Evolutionary conservation across 1,140 invertebrate species (phyloP).

Genomic region (Aphelinus certus): DNA sequence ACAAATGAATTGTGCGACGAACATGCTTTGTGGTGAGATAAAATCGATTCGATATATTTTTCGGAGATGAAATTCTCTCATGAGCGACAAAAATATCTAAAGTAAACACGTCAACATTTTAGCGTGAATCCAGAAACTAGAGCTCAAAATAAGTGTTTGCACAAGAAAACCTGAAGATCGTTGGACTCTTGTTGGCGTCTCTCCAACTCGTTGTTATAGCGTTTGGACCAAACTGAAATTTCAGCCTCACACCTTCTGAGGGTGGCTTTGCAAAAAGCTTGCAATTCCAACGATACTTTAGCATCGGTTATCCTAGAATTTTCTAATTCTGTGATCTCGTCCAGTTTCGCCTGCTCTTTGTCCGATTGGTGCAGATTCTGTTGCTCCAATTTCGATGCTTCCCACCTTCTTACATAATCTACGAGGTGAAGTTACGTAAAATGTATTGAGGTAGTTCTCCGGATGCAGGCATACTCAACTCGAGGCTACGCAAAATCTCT

Average conservation of each 20-base stretch:
- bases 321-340: conserved; percentile 28
- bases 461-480: too few relatives aligned
- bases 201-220: conserved; percentile 50
- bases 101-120: too few relatives aligned
- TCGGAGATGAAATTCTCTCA: too few relatives aligned
- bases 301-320: conserved; percentile 17
- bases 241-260: conserved; percentile 46
- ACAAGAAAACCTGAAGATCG: conserved; percentile 45
- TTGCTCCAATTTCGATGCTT: conserved; percentile 32
- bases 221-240: conserved; percentile 47
- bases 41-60: too few relatives aligned
- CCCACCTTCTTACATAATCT: conserved; percentile 30
- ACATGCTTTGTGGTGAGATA: too few relatives aligned
- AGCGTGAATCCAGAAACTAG: too few relatives aligned
- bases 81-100: too few relatives aligned
- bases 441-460: too few relatives aligned
- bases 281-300: conserved; percentile 45
- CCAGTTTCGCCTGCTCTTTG: not conserved
- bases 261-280: conserved; percentile 38
- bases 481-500: too few relatives aligned
- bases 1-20: too few relatives aligned
- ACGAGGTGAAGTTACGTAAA: not conserved
- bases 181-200: conserved; percentile 47
- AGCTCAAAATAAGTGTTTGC: too few relatives aligned
- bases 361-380: not conserved